Conservation (phyloP, 2,113 vertebrate genomes). For the Burhinus oedicnemus region DNA sequence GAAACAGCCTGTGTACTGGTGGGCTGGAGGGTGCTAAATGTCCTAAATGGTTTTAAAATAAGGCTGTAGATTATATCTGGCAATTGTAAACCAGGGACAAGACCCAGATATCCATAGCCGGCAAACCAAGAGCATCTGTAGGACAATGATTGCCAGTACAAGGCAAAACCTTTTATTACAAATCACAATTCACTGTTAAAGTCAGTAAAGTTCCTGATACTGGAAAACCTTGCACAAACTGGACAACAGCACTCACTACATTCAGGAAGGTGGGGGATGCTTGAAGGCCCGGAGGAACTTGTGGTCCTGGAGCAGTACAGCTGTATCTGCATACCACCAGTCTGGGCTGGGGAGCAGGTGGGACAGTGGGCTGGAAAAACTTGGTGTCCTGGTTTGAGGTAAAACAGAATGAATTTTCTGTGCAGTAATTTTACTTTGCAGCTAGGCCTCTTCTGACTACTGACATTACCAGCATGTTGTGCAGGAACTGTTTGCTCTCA, state of each 20-base stretch:
- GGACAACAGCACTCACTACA: not conserved
- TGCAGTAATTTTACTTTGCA: too few relatives aligned
- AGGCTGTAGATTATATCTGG: not conserved
- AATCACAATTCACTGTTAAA: not conserved
- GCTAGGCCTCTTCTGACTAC: too few relatives aligned
- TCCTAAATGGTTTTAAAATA: not conserved
- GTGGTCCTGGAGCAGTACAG: not conserved
- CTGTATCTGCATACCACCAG: not conserved
- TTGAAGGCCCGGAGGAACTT: rapidly evolving
- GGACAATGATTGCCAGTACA: not conserved
- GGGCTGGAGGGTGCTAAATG: not conserved
- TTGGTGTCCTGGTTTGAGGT: not conserved
- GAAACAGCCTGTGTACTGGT: not conserved
- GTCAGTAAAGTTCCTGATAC: not conserved
- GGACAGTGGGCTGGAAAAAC: not conserved
- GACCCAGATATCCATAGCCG: not conserved
- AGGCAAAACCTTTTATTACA: not conserved
- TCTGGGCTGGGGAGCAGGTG: not conserved
- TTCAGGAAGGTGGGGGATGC: not conserved
- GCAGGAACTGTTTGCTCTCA: too few relatives aligned
- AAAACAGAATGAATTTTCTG: too few relatives aligned
- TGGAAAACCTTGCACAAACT: not conserved
- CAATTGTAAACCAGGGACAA: not conserved
- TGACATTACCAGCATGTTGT: too few relatives aligned
- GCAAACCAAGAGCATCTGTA: not conserved